Evolutionary conservation across 2,797 vertebrate species (phyloP), one percentile per base, ranked within the genome.

Genomic region (Acridotheres tristis): DNA sequence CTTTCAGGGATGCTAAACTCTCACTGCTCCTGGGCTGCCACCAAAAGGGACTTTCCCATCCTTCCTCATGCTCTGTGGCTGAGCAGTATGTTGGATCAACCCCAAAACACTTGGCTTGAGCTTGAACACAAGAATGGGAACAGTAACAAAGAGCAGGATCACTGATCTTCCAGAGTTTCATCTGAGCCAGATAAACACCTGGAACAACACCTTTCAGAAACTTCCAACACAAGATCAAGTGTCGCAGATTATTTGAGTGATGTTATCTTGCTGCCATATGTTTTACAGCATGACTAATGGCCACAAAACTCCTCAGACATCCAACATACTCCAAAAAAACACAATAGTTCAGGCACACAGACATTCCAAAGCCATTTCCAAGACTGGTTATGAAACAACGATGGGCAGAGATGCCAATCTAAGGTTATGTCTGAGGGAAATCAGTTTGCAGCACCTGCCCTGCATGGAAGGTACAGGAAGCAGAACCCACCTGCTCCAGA

Each of bases 311-410:
- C 13, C 4, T 34, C 71, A 58, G 65, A 66, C 20, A 34, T 13
- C n/a, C 76, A 42, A 53, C 13, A 27, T 3, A 48, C 45, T 77
- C 53, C 32, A 83, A 55, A 10, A 42, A 83, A 29, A 10, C 50
- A 21, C 30, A 13, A 29, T 13, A 54, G 30, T 30, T 62, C 65
- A 83, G 74, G 43, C 48, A 29, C 9, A 59, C 7, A 36, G 63
- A 25, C 15, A 62, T 63, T 79, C 47, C 55, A 82, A 72, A 90
- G 17, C 20, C 47, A 47, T 17, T 80, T 67, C 50, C 47, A 85
- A 87, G 84, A 38, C 47, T 1, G 0, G 42, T 16, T 71, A 40
- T 6, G 26, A 53, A 75, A 81, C 0, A 1, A 34, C 0, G 0
- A 61, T 26, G 5, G 47, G 71, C 40, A 78, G 71, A 82, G 55